Conservation (phyloP, 1,140 invertebrate species). For the Rhagoletis zephyria region DNA sequence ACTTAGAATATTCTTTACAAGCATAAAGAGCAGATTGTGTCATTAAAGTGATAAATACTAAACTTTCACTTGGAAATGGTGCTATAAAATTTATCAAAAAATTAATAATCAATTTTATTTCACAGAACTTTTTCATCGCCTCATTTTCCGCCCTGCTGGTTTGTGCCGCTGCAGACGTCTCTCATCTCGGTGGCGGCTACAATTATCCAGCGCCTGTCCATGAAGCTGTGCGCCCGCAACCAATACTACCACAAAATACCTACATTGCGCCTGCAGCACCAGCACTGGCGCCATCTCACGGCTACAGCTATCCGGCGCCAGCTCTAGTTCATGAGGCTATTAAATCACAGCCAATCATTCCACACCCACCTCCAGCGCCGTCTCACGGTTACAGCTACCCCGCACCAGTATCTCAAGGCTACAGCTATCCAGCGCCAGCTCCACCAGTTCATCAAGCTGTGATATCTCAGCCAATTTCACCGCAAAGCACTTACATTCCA, state of each 20-base stretch:
- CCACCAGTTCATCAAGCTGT: constrained; percentile 58
- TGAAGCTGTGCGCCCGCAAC: constrained; percentile 20
- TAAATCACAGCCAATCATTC: constrained; percentile 30
- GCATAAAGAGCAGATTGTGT: too few species aligned
- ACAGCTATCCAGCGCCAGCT: constrained; percentile 58
- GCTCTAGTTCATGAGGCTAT: constrained; percentile 3
- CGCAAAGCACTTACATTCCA: constrained; percentile 52
- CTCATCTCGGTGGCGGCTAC: constrained; percentile 40
- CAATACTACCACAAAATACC: constrained; percentile 42
- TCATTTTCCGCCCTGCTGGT: constrained; percentile 42
- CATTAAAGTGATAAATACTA: too few species aligned
- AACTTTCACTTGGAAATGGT: too few species aligned
- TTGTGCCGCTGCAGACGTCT: constrained; percentile 52
- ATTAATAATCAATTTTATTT: neutral
- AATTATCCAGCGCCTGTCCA: constrained; percentile 40
- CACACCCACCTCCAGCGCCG: neutral
- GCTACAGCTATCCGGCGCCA: constrained; percentile 55
- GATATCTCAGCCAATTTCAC: neutral
- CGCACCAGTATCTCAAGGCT: constrained; percentile 5
- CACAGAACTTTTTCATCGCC: constrained; percentile 51
- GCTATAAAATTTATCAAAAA: too few species aligned
- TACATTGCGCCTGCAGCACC: constrained; percentile 51
- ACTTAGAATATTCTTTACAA: too few species aligned
- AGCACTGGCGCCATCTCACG: constrained; percentile 20
- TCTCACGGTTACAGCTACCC: constrained; percentile 47